These are phyloP conservation scores for Columba guinea DNA, from an alignment of 2,797 vertebrate genomes.

Conservation along the genomic window DNA sequence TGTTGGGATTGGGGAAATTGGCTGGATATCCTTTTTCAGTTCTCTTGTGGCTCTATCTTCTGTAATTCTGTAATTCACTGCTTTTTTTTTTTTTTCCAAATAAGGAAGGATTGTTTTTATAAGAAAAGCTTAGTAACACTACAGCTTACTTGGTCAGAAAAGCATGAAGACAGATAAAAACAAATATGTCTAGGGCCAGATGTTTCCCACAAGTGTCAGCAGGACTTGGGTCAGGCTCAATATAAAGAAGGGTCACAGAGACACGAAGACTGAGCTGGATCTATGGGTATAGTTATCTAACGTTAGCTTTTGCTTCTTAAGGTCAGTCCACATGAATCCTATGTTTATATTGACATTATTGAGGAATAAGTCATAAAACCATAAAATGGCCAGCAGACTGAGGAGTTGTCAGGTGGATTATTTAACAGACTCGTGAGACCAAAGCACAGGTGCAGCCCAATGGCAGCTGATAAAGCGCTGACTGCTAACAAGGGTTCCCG, in stretches of 20 bases:
- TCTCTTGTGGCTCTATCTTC: neutral
- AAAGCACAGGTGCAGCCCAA: constrained; percentile 23
- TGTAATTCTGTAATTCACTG: neutral
- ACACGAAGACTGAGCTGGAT: neutral
- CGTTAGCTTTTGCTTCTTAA: constrained; percentile 12
- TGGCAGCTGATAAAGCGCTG: neutral
- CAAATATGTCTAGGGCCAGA: neutral
- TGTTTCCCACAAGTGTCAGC: neutral
- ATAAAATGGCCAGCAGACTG: neutral
- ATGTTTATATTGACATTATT: neutral
- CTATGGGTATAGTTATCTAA: neutral
- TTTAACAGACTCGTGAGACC: constrained; percentile 35
- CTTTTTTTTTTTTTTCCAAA: neutral
- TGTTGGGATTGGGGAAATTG: neutral
- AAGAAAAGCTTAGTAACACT: neutral
- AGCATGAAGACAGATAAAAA: neutral
- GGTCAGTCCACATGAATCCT: constrained; percentile 31
- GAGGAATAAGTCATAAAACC: constrained; percentile 40
- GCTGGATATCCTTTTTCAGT: neutral
- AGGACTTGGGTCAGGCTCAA: neutral
- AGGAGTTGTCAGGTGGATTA: constrained; percentile 27
- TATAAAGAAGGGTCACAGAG: neutral
- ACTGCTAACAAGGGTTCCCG: neutral
- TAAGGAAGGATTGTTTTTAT: neutral
- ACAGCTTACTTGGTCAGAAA: neutral